Evolutionary conservation across 2,888 invertebrate species (phyloP), one percentile per base, ranked within the genome.

Genomic region (Aricia artaxerxes): DNA sequence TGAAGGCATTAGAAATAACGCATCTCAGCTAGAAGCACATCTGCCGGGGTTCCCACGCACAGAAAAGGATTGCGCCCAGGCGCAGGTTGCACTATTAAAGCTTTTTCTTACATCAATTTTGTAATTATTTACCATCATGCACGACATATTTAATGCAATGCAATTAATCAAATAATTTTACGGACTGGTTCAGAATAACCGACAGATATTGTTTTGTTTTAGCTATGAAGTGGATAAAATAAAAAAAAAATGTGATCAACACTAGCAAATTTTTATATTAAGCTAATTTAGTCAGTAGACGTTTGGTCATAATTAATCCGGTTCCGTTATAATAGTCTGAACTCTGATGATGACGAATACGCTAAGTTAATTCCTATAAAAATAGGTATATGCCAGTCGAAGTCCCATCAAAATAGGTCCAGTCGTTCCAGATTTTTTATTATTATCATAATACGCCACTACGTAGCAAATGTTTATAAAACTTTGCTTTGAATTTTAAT

Each of bases 21-120:
- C 81, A 88, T 88, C 85, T 84, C 85, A 84, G 84, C 85, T 87
- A 88, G 86, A 84, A 87, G 84, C 85, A 84, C 94, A 94, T 93
- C 94, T 94, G 94, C 88, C 87, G 87, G 79, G 83, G 86, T 94
- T 94, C 94, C 91, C 94, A 94, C 93, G 92, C 49, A 83, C 84
- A 83, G 86, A 86, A 92, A 93, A 94, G 93, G 94, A 91, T 93
- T 93, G 91, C 78, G 73, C 49, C 64, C 57, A 4, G 57, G 4
- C 57, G 73, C 73, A 73, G 60, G 57, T 73, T 78, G 73, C 78
- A 75, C 31, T 38, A 73, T 60, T 44, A 78, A 60, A 61, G 40
- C 60, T 78, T 78, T 40, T 78, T 78, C 60, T 75, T 61, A 53
- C 49, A 11, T 24, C 49, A 44, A 73, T 73, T 73, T 73, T 38